Evolutionary conservation across 2,797 vertebrate species (phyloP), one percentile per base, ranked within the genome.

Genomic region (Esox masquinongy): DNA sequence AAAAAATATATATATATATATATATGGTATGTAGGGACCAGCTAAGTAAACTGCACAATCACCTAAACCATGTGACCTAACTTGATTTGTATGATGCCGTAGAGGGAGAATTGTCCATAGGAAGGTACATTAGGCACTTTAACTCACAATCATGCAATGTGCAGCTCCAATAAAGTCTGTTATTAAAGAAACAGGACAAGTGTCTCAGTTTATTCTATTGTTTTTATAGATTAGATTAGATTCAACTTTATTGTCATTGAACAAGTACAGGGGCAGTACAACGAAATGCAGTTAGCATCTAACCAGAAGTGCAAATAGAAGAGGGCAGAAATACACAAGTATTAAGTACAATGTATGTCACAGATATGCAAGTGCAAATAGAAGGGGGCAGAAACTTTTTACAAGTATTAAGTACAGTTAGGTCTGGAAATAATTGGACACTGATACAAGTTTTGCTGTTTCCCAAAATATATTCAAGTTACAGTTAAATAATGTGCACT

Each of bases 131-230:
- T 84, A 80, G 89, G 90, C 92, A 93, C 93, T 94, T 93, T 93
- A 94, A 91, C 85, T 74, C 74, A 84, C 84, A 92, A 89, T 90
- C 81, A 87, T 83, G 80, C 79, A 82, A 88, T 79, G 79, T 83
- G 74, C 15, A 8, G 83, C 72, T 87, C 86, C 86, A 93, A 93
- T 93, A 93, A 93, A 92, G 86, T 89, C 73, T 90, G 87, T 89
- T 88, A 84, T 89, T 88, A 84, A 90, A 87, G 39, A 50, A 70
- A 26, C 24, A 51, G 11, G 29, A 1, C 29, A 50, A n/a, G 73
- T 80, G 70, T 74, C 14, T 36, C 88, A 78, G 36, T 77, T 86
- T 19, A 12, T 70, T 39, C 19, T 43, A n/a, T 15, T 26, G 26
- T 53, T 53, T n/a, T 19, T 53, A 24, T 63, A 5, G 14, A 24